phyloP scores from a whole-genome alignment of 2,113 vertebrate species.

The Malurus alboscapulatus region DNA sequence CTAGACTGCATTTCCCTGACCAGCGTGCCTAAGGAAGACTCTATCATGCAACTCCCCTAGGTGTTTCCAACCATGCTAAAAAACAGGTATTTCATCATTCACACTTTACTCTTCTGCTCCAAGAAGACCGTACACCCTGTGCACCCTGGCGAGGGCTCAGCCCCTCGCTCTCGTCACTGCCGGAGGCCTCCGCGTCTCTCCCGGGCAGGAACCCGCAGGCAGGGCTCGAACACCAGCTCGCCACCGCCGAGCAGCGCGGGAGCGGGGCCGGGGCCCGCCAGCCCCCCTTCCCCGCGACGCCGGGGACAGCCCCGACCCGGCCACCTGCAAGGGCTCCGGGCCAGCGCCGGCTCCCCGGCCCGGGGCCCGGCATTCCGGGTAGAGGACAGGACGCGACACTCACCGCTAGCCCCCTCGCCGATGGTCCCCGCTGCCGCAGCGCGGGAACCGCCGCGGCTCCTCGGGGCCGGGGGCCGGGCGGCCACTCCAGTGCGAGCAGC shows the following conservation, averaged over 20 bases:
- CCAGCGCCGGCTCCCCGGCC: neutral
- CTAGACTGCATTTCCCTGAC: rapidly evolving
- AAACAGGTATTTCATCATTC: neutral
- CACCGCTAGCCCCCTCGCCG: neutral
- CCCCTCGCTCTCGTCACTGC: neutral
- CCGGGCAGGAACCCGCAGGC: rapidly evolving
- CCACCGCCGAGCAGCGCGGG: neutral
- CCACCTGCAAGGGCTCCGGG: neutral
- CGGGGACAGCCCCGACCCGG: neutral
- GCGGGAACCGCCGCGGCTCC: neutral
- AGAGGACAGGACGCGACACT: neutral
- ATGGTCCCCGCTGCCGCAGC: neutral
- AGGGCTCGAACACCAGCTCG: neutral
- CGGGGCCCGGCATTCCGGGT: neutral
- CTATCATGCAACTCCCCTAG: neutral
- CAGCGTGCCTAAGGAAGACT: rapidly evolving
- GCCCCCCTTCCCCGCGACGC: neutral
- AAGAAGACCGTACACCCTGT: neutral
- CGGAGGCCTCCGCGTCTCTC: neutral
- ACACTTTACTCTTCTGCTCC: neutral
- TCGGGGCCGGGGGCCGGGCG: neutral
- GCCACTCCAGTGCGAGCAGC: neutral
- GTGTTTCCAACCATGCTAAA: neutral
- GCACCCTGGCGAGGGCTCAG: neutral
- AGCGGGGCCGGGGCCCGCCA: neutral